Evolutionary conservation across 2,113 vertebrate species (phyloP).

Genomic region (Saccopteryx bilineata): DNA sequence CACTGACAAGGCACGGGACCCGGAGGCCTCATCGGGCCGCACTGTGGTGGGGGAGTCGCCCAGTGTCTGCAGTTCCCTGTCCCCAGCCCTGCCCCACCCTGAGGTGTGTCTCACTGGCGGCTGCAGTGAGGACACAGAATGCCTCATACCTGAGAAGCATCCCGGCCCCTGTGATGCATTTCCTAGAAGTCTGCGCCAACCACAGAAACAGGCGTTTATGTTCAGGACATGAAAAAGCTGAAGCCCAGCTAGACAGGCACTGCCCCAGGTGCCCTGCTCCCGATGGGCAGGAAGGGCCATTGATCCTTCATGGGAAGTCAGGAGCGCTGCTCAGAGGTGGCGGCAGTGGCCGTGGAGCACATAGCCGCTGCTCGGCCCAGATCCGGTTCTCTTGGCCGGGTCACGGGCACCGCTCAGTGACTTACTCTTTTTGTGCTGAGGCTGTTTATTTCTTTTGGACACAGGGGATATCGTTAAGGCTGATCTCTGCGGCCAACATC

Average conservation of each 20-base stretch:
- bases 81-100: neutral
- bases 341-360: neutral
- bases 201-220: neutral
- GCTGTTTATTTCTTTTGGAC: neutral
- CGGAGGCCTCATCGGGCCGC: neutral
- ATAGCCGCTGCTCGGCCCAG: neutral
- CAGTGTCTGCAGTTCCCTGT: neutral
- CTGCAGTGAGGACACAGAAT: neutral
- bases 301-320: neutral
- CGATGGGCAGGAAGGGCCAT: neutral
- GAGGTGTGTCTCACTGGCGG: accelerated
- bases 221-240: neutral
- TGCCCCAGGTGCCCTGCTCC: neutral
- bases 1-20: accelerated
- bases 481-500: neutral
- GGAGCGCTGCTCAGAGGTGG: neutral
- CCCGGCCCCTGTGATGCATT: neutral
- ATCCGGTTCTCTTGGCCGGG: neutral
- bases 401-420: neutral
- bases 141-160: neutral
- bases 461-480: neutral
- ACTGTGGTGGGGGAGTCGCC: neutral
- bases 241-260: neutral
- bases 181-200: neutral
- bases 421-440: neutral